Evolutionary conservation across 2,113 vertebrate genomes (phyloP).

Genomic region (Fulica atra): DNA sequence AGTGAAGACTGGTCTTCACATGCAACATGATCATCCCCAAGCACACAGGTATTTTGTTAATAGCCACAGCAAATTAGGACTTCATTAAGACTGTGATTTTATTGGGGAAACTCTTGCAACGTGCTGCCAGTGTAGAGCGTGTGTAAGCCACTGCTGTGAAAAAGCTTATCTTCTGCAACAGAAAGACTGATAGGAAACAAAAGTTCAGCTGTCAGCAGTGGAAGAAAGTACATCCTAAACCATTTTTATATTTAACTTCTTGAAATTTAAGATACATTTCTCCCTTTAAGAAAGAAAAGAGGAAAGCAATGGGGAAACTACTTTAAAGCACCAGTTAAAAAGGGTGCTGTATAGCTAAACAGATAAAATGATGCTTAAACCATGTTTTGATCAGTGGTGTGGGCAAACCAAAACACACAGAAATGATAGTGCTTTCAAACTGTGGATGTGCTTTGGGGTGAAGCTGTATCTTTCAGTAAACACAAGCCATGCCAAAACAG

Average conservation of each 20-base stretch:
- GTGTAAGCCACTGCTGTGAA: neutral
- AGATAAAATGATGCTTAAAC: neutral
- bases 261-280: neutral
- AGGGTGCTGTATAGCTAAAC: neutral
- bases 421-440: neutral
- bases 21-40: no score
- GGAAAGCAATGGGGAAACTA: neutral
- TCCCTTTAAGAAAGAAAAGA: neutral
- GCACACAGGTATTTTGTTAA: accelerated
- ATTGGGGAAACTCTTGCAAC: neutral
- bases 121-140: neutral
- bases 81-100: neutral
- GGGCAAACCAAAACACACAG: neutral
- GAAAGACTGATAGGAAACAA: neutral
- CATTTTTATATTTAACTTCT: neutral
- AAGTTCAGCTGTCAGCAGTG: neutral
- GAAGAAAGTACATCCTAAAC: neutral
- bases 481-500: neutral
- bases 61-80: neutral
- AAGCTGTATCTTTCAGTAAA: neutral
- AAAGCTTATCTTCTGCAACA: neutral
- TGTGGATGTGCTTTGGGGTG: neutral
- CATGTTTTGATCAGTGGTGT: neutral
- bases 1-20: neutral
- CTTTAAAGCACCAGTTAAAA: neutral